Conservation (phyloP, 2,113 vertebrate genomes). For the Rhinogobius similis region DNA sequence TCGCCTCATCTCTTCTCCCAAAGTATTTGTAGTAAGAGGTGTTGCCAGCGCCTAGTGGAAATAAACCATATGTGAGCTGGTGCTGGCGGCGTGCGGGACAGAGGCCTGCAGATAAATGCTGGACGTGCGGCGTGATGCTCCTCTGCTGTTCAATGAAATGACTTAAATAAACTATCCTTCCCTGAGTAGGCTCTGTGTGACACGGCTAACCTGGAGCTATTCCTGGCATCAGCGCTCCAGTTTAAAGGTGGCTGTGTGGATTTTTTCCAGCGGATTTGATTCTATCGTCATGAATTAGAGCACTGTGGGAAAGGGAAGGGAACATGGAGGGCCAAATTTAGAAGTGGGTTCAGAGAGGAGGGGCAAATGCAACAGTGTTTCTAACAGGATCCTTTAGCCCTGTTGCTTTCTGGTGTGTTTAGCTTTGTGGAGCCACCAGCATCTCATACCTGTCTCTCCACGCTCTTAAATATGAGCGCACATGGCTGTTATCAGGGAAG, state of each 20-base stretch:
- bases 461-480: conserved; percentile 54
- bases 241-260: conserved; percentile 41
- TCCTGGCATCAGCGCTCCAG: conserved; percentile 40
- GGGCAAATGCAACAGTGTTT: conserved; percentile 26
- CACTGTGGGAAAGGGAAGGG: conserved; percentile 21
- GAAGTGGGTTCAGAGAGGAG: conserved; percentile 13
- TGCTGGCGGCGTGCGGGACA: conserved; percentile 8
- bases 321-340: conserved; percentile 38
- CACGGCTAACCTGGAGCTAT: conserved; percentile 36
- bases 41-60: conserved; percentile 52
- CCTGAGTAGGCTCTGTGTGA: conserved; percentile 42
- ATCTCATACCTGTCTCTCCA: conserved; percentile 54
- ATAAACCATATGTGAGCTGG: conserved; percentile 65
- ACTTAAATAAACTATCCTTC: conserved; percentile 64
- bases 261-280: conserved; percentile 31
- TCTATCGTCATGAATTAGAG: conserved; percentile 45
- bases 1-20: conserved; percentile 34
- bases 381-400: conserved; percentile 26
- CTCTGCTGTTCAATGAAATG: conserved; percentile 60
- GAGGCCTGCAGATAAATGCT: conserved; percentile 46
- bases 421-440: conserved; percentile 40
- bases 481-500: conserved; percentile 55
- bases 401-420: conserved; percentile 46
- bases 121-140: conserved; percentile 61
- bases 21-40: conserved; percentile 29